Evolutionary conservation across 92 coral and sea anemone genomes (phyloP).

Genomic region (Pocillopora meandrina): DNA sequence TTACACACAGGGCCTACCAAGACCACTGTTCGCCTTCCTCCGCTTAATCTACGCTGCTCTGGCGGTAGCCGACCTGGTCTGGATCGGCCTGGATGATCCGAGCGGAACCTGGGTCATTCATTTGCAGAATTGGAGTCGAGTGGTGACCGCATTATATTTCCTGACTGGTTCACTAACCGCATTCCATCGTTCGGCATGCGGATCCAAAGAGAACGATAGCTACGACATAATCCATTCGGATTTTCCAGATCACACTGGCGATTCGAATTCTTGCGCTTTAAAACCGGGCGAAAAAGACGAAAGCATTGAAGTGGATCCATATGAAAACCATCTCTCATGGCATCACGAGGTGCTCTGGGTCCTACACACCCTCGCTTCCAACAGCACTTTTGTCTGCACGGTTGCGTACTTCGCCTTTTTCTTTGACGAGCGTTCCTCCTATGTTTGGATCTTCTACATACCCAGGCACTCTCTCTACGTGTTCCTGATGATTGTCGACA

Average conservation of each 20-base stretch:
- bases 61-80: slow-evolving; percentile 55
- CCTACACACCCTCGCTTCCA: slow-evolving; percentile 69
- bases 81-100: slow-evolving; percentile 66
- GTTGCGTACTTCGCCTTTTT: slow-evolving; percentile 78
- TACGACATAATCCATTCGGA: slow-evolving; percentile 2
- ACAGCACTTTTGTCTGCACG: slow-evolving; percentile 62
- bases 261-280: slow-evolving; percentile 69
- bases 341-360: slow-evolving; percentile 80
- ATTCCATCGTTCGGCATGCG: slow-evolving; percentile 30
- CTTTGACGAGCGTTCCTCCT: slow-evolving; percentile 43
- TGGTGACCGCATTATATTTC: slow-evolving; percentile 65
- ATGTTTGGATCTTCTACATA: slow-evolving; percentile 56
- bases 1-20: slow-evolving; percentile 63
- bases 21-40: slow-evolving; percentile 61
- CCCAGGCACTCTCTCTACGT: slow-evolving; percentile 72
- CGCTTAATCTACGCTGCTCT: slow-evolving; percentile 63
- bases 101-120: slow-evolving; percentile 63
- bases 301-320: background rate
- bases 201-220: slow-evolving; percentile 22
- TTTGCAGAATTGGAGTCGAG: slow-evolving; percentile 69
- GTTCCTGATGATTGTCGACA: slow-evolving; percentile 64
- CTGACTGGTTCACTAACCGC: slow-evolving; percentile 62
- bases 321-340: slow-evolving; percentile 61
- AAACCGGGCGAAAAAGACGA: slow-evolving; percentile 56
- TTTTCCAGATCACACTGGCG: slow-evolving; percentile 8